Evolutionary conservation across 2,113 vertebrate species (phyloP).

Genomic region (Rhynchopsitta pachyrhyncha): DNA sequence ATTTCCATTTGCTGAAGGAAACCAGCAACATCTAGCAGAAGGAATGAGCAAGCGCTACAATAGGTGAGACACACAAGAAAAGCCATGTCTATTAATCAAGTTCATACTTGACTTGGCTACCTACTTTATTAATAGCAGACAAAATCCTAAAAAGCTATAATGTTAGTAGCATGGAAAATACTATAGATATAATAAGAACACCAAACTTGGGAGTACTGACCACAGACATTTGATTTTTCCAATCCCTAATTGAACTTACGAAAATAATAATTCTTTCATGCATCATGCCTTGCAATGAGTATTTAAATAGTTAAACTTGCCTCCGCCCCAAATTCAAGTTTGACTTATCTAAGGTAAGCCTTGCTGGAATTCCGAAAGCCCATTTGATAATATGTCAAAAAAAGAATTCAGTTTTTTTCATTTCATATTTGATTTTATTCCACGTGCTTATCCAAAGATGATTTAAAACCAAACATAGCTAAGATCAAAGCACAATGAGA

Average conservation of each 20-base stretch:
- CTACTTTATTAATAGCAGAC: neutral
- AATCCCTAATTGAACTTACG: neutral
- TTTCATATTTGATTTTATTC: neutral
- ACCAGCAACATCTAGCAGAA: neutral
- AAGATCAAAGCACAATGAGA: neutral
- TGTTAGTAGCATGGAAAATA: neutral
- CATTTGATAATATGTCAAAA: neutral
- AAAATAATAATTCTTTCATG: neutral
- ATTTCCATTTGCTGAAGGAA: neutral
- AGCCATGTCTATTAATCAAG: neutral
- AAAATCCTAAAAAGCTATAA: neutral
- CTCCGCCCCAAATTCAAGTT: neutral
- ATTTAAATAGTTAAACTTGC: neutral
- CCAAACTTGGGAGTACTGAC: neutral
- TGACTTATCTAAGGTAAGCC: neutral
- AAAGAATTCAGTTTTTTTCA: neutral
- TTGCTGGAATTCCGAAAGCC: neutral
- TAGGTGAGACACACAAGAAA: neutral
- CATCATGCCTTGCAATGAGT: neutral
- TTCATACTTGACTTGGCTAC: neutral
- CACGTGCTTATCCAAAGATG: neutral
- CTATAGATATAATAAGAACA: neutral
- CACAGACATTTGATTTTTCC: neutral
- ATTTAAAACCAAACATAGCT: neutral
- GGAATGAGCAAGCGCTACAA: neutral